A percentile compares a stretch with the other conserved stretches of the same genome.
phyloP scores from a whole-genome alignment of 2,797 vertebrate species.

The Enteromius unitaeniatus region DNA sequence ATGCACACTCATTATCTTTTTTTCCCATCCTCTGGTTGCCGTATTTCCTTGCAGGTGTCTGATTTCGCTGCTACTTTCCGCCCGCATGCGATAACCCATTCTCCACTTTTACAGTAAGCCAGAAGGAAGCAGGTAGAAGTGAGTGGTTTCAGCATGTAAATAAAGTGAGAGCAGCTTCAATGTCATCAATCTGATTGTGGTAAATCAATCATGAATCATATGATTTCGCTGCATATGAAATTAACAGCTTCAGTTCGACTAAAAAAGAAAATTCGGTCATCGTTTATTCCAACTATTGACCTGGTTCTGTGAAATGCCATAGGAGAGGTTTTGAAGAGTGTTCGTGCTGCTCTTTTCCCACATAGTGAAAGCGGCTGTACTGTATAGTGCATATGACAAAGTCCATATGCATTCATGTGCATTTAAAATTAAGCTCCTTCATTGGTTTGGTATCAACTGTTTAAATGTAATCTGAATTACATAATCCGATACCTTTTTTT shows the following conservation, averaged over 20 bases:
- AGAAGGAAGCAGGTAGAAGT: constrained; percentile 33
- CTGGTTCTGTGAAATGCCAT: neutral
- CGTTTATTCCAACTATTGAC: neutral
- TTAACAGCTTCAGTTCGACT: no score
- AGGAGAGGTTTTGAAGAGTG: neutral
- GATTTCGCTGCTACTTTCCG: neutral
- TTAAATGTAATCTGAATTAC: neutral
- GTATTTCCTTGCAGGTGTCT: constrained; percentile 15
- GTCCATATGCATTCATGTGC: neutral
- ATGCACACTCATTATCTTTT: neutral
- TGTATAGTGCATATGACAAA: neutral
- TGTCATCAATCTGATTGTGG: constrained; percentile 14
- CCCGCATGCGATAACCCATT: constrained; percentile 11
- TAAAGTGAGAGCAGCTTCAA: no score
- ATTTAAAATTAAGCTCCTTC: neutral
- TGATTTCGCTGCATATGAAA: neutral
- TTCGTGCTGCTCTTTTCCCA: neutral
- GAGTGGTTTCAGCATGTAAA: constrained; percentile 10
- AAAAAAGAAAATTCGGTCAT: neutral
- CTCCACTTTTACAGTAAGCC: constrained; percentile 36
- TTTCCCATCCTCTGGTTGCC: neutral
- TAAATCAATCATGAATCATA: constrained; percentile 5
- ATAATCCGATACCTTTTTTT: neutral
- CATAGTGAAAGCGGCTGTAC: neutral
- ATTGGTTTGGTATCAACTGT: neutral